Base-by-base conservation (phyloP, 2,113 vertebrate genomes). In the Brachypodius melanocephalos region DNA sequence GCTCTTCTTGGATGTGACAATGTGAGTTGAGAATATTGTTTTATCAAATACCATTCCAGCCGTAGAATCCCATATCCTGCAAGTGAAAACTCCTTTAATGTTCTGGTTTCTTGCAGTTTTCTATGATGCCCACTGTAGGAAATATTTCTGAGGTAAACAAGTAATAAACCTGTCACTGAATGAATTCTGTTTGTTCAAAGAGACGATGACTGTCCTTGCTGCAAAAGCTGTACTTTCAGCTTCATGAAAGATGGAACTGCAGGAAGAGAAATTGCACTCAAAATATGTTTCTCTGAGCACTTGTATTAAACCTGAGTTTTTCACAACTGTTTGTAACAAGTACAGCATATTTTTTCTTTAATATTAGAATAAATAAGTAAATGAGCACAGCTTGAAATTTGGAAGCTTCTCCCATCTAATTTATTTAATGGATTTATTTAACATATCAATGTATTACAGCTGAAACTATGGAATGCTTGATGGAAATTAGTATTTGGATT, bases 101-200 rank as follows among this genome's bases (percentile, higher is more conserved):
- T 88, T 96, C 59, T 5, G 6, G 45, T 90, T 95, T 61, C 89
- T 89, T 90, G 49, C 38, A 42, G 58, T 95, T 93, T 93, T 80
- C 83, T 89, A 1, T 66, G 58, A 79, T 87, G 82, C 32, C 34
- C 75, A 38, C 55, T 66, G 59, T n/a, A 88, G 82, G 59, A 92
- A 90, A 61, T 84, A 93, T 89, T 95, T 93, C 82, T 66, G 32
- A 90, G 51, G 65, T 46, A 90, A 95, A 91, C 79, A 86, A 96
- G 82, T 73, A 95, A 91, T 91, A 85, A 93, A 93, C 31, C 82
- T 95, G 93, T 94, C 93, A 91, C 48, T 55, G 89, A 88, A 83
- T 85, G 78, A 91, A 69, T 91, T 94, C 82, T 48, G 18, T 90
- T 84, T 92, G 40, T 86, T 96, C 74, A 68, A 80, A 96, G 77